phyloP scores from a whole-genome alignment of 1,140 invertebrate genomes.

The Camponotus pennsylvanicus region DNA sequence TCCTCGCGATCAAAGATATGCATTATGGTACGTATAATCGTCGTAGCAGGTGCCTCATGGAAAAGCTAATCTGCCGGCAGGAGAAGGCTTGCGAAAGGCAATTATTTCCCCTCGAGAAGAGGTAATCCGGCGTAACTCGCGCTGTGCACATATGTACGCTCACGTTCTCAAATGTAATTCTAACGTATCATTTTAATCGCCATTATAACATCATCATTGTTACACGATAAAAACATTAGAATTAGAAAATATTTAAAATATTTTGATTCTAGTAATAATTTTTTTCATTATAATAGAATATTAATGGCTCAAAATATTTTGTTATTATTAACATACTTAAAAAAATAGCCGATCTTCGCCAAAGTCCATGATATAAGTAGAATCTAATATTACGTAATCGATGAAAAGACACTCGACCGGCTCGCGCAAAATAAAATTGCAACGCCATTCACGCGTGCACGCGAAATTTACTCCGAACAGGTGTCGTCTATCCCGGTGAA shows the following conservation, averaged over 20 bases:
- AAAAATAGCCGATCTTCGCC: background rate
- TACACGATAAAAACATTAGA: background rate
- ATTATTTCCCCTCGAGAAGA: constrained; percentile 53
- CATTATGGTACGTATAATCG: constrained; percentile 33
- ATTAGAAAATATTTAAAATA: background rate
- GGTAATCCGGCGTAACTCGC: constrained; percentile 53
- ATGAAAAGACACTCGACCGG: background rate
- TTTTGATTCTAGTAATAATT: background rate
- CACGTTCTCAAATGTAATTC: constrained; percentile 10
- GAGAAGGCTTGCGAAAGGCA: constrained; percentile 36
- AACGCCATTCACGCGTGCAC: background rate
- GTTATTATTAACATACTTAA: too few species aligned
- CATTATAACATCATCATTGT: background rate
- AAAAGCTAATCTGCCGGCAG: constrained; percentile 37
- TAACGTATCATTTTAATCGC: constrained; percentile 8
- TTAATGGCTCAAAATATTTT: background rate
- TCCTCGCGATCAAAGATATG: constrained; percentile 37
- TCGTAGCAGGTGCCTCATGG: constrained; percentile 41
- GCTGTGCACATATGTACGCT: constrained; percentile 15
- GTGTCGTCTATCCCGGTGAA: constrained; percentile 58
- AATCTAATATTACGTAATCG: background rate
- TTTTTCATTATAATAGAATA: background rate
- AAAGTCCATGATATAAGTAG: background rate
- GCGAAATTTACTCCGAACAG: constrained; percentile 65
- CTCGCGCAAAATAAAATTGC: background rate